Evolutionary conservation across 2,888 invertebrate genomes (phyloP).

Genomic region (Erebia aethiops): DNA sequence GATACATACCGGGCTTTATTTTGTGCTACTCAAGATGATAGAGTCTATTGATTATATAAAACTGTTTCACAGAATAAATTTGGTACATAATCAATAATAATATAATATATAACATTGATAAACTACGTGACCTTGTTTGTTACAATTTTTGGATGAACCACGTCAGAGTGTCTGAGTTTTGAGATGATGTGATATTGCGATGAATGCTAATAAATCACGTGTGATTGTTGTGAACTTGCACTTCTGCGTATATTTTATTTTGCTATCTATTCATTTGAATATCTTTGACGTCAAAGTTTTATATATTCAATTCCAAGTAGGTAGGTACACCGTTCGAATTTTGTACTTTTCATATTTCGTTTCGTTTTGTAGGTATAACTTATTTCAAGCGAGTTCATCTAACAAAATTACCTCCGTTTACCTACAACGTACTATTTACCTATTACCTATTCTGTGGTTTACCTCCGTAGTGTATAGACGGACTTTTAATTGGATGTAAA

Average conservation of each 20-base stretch:
- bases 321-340: neutral
- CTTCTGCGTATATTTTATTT: slow-evolving; percentile 5
- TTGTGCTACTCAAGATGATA: no score
- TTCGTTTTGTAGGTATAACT: no score
- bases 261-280: neutral
- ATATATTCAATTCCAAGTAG: neutral
- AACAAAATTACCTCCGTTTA: no score
- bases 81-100: slow-evolving; percentile 5
- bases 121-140: slow-evolving; percentile 43
- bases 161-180: slow-evolving; percentile 32
- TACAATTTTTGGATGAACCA: slow-evolving; percentile 16
- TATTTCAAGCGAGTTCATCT: no score
- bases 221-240: neutral
- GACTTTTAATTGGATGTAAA: no score
- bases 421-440: no score
- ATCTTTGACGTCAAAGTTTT: neutral
- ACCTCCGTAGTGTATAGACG: no score
- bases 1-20: no score
- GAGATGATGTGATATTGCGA: neutral
- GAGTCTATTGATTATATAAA: neutral
- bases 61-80: neutral
- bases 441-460: no score
- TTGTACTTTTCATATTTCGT: neutral
- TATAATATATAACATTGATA: slow-evolving; percentile 34
- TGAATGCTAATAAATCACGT: neutral